A percentile compares a stretch with the other conserved stretches of the same genome.
Evolutionary conservation across 2,888 invertebrate species (phyloP).

Genomic region (Sarcophaga caerulescens): DNA sequence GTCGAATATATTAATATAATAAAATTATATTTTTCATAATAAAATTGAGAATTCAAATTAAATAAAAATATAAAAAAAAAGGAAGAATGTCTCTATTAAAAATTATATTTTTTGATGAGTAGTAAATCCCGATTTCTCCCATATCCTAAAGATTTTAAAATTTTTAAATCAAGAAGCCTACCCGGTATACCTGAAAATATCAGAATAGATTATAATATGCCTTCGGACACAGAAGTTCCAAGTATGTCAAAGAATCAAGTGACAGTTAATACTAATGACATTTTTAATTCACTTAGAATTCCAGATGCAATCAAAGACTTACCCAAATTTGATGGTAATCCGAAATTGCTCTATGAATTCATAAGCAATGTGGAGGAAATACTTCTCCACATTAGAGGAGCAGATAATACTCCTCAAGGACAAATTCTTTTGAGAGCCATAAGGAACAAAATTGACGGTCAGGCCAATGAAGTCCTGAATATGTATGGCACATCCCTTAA

Average conservation of each 20-base stretch:
- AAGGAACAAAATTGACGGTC: slow-evolving; percentile 13
- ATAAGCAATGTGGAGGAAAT: slow-evolving; percentile 34
- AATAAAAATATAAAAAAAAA: too few species aligned
- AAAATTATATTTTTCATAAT: too few species aligned
- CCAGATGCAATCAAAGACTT: slow-evolving; percentile 29
- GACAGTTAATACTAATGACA: slow-evolving; percentile 10
- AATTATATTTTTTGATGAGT: too few species aligned
- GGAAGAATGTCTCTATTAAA: too few species aligned
- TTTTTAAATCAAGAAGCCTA: slow-evolving; percentile 13
- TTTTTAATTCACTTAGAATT: slow-evolving; percentile 33
- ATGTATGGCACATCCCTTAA: neutral
- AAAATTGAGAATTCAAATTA: too few species aligned
- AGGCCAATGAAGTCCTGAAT: slow-evolving; percentile 30
- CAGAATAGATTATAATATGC: slow-evolving; percentile 12
- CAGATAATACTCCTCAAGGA: slow-evolving; percentile 22
- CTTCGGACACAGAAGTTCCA: neutral
- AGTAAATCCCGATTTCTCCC: too few species aligned
- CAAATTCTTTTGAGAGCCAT: slow-evolving; percentile 12
- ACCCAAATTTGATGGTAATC: slow-evolving; percentile 33
- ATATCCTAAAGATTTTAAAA: neutral
- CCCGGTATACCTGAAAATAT: slow-evolving; percentile 4
- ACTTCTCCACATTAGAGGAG: slow-evolving; percentile 15
- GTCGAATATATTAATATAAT: too few species aligned
- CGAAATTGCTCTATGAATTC: slow-evolving; percentile 16
- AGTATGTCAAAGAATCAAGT: neutral